phyloP scores from a whole-genome alignment of 2,888 invertebrate species.

The Psylliodes chrysocephalus region DNA sequence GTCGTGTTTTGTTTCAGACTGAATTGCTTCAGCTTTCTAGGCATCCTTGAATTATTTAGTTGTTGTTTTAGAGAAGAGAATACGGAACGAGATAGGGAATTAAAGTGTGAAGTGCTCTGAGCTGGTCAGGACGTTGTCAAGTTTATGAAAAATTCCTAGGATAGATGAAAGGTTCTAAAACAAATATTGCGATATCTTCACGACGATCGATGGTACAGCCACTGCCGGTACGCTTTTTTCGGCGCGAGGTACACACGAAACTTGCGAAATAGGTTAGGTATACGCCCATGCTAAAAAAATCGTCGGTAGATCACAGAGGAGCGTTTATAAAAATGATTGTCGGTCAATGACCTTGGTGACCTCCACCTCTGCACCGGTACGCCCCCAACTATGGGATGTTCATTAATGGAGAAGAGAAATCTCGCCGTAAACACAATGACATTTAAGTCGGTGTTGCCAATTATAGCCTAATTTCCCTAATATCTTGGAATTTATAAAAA shows the following conservation, averaged over 20 bases:
- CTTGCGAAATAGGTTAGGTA: conserved; percentile 45
- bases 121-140: too few relatives aligned
- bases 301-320: conserved; percentile 62
- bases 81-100: neutral
- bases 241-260: conserved; percentile 17
- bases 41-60: conserved; percentile 10
- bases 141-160: too few relatives aligned
- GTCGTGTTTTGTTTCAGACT: neutral
- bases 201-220: neutral
- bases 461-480: too few relatives aligned
- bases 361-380: conserved; percentile 59
- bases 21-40: too few relatives aligned
- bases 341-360: conserved; percentile 62
- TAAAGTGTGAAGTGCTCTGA: too few relatives aligned
- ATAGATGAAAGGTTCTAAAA: too few relatives aligned
- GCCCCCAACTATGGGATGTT: conserved; percentile 56
- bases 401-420: conserved; percentile 52
- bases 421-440: conserved; percentile 42
- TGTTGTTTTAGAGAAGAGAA: conserved; percentile 6
- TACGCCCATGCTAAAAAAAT: conserved; percentile 54
- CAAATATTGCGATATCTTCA: neutral
- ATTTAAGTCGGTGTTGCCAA: conserved; percentile 28
- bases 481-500: too few relatives aligned
- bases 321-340: conserved; percentile 55
- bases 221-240: neutral